Percentiles rank a stretch among this genome's conserved stretches.
These are phyloP conservation scores for Hylaeus volcanicus DNA, from an alignment of 1,140 invertebrate species.

Conservation along the genomic window DNA sequence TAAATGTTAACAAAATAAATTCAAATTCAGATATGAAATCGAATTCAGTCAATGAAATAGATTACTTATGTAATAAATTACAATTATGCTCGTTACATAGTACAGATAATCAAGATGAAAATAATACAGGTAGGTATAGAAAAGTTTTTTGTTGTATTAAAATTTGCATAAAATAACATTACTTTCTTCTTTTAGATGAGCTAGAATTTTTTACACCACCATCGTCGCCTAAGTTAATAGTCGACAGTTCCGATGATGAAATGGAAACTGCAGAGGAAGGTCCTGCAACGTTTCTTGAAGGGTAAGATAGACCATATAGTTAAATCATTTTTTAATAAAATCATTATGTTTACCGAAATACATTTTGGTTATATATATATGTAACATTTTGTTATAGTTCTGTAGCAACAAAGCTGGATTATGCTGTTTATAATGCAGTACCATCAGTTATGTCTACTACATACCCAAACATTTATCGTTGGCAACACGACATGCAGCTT, in stretches of 20 bases:
- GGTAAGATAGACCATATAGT: conserved; percentile 67
- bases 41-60: conserved; percentile 28
- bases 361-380: conserved; percentile 17
- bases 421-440: conserved; percentile 86
- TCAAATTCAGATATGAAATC: conserved; percentile 25
- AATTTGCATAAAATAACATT: conserved; percentile 9
- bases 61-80: conserved; percentile 54
- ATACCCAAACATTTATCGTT: conserved; percentile 86
- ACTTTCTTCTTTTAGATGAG: conserved; percentile 47
- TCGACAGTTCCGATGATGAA: conserved; percentile 71
- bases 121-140: conserved; percentile 52
- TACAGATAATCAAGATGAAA: conserved; percentile 28
- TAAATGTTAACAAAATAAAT: neutral
- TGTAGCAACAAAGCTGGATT: conserved; percentile 84
- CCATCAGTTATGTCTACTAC: conserved; percentile 79
- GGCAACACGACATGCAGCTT: conserved; percentile 82
- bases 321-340: neutral
- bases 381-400: conserved; percentile 31
- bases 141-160: conserved; percentile 29
- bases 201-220: conserved; percentile 79
- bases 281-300: conserved; percentile 80
- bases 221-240: conserved; percentile 72
- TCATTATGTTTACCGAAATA: neutral
- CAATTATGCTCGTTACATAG: conserved; percentile 33
- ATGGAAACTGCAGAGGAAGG: conserved; percentile 79